Evolutionary conservation across 2,797 vertebrate species (phyloP).

Genomic region (Microchirus variegatus): DNA sequence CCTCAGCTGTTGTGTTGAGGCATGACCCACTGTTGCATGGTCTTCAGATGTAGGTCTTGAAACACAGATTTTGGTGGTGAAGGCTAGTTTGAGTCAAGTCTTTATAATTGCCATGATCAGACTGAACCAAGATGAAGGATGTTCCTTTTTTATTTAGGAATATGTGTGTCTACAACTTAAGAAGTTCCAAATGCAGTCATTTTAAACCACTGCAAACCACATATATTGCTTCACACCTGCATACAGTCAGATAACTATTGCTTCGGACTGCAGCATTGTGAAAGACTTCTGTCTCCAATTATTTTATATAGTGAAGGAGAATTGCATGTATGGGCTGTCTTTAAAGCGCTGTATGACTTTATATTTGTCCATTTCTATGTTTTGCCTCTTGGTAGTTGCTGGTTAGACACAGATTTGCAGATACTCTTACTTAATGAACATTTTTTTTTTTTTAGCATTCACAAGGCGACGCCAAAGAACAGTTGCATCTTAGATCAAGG

Average conservation of each 20-base stretch:
- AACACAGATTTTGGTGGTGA: slow-evolving; percentile 1
- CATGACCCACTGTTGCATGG: slow-evolving; percentile 30
- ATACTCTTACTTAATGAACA: slow-evolving; percentile 16
- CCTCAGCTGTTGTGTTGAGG: slow-evolving; percentile 30
- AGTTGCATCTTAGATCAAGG: slow-evolving; percentile 3
- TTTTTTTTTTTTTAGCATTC: slow-evolving; percentile 7
- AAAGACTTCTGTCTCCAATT: slow-evolving; percentile 37
- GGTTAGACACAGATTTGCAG: slow-evolving; percentile 14
- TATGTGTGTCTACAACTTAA: slow-evolving; percentile 35
- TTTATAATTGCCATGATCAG: slow-evolving; percentile 23
- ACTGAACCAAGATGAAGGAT: slow-evolving; percentile 11
- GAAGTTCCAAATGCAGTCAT: slow-evolving; percentile 23
- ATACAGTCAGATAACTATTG: slow-evolving; percentile 28
- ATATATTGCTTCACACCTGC: slow-evolving; percentile 35
- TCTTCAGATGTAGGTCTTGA: slow-evolving; percentile 48
- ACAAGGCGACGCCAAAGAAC: slow-evolving; percentile 6
- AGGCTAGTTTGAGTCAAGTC: slow-evolving; percentile 19
- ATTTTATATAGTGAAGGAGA: slow-evolving; percentile 36
- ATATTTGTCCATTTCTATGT: slow-evolving; percentile 33
- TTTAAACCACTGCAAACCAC: slow-evolving; percentile 15
- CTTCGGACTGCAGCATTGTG: slow-evolving; percentile 22
- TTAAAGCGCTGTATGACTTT: slow-evolving; percentile 15
- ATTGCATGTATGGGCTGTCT: slow-evolving; percentile 41
- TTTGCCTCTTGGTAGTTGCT: slow-evolving; percentile 22
- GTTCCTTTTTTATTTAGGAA: slow-evolving; percentile 42